These are phyloP conservation scores for Pempheris klunzingeri DNA, from an alignment of 2,797 vertebrate genomes.

Conservation along the genomic window DNA sequence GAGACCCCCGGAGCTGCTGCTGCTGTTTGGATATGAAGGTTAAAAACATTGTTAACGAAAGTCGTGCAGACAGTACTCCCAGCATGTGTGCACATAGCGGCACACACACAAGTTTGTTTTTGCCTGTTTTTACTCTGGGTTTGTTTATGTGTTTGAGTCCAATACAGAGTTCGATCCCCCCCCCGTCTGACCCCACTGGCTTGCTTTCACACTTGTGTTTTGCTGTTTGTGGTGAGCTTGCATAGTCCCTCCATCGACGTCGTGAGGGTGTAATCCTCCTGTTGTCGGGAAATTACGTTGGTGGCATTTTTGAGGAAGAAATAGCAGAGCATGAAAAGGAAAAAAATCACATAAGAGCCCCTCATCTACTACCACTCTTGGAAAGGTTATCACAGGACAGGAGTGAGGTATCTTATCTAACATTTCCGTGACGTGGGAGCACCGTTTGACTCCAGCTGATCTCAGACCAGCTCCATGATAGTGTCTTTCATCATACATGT, in stretches of 20 bases:
- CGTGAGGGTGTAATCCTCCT: neutral
- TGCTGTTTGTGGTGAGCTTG: neutral
- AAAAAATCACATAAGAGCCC: neutral
- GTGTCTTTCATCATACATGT: neutral
- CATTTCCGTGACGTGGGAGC: no score
- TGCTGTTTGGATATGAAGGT: slow-evolving; percentile 35
- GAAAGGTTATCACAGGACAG: neutral
- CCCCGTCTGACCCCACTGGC: neutral
- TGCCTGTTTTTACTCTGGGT: neutral
- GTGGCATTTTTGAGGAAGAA: neutral
- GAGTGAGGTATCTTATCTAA: neutral
- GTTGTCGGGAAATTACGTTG: slow-evolving; percentile 10
- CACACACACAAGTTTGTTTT: neutral
- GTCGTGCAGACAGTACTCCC: neutral
- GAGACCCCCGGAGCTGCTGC: slow-evolving; percentile 30
- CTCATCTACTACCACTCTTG: no score
- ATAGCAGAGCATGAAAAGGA: neutral
- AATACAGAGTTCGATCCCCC: slow-evolving; percentile 6
- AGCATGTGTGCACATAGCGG: neutral
- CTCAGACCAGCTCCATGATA: neutral
- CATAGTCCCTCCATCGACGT: neutral
- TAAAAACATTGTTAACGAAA: slow-evolving; percentile 22
- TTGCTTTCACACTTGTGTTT: neutral
- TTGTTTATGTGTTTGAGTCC: neutral
- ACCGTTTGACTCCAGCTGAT: neutral